These are phyloP conservation scores for Thunnus thynnus DNA, from an alignment of 2,113 vertebrate genomes.

Conservation along the genomic window DNA sequence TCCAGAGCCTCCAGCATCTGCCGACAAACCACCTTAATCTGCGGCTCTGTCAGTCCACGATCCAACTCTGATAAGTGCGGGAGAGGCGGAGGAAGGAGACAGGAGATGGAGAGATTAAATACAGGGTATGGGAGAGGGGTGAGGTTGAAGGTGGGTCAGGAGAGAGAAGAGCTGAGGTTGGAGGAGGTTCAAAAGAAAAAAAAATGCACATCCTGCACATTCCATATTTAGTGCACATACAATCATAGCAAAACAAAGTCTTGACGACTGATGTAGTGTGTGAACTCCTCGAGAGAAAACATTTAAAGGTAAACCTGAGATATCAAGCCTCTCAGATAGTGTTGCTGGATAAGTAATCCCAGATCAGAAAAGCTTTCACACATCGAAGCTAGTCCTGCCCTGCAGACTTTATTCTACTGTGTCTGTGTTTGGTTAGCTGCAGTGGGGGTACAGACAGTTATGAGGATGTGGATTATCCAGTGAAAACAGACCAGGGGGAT, in stretches of 20 bases:
- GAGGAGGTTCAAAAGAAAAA: not conserved
- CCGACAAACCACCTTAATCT: conserved; percentile 94
- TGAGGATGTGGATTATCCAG: conserved; percentile 69
- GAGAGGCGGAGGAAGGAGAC: not conserved
- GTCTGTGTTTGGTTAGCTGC: conserved; percentile 77
- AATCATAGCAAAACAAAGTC: not conserved
- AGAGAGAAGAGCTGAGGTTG: not conserved
- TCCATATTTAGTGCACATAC: not conserved
- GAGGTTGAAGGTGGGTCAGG: not conserved
- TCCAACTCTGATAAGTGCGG: conserved; percentile 89
- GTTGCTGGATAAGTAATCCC: conserved; percentile 54
- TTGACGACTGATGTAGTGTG: conserved; percentile 3
- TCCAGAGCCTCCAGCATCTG: conserved; percentile 95
- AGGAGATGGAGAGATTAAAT: not conserved
- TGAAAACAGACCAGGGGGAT: conserved; percentile 70
- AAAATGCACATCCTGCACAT: not conserved
- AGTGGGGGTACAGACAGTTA: conserved; percentile 49
- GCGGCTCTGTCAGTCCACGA: conserved; percentile 91
- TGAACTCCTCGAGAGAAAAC: conserved; percentile 23
- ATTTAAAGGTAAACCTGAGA: conserved; percentile 23
- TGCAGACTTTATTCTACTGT: conserved; percentile 54
- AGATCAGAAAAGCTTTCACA: conserved; percentile 51
- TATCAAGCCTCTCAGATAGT: conserved; percentile 33
- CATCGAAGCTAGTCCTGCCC: conserved; percentile 25
- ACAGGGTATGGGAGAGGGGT: not conserved